Evolutionary conservation across 2,888 invertebrate species (phyloP).

Genomic region (Cantharis nigra): DNA sequence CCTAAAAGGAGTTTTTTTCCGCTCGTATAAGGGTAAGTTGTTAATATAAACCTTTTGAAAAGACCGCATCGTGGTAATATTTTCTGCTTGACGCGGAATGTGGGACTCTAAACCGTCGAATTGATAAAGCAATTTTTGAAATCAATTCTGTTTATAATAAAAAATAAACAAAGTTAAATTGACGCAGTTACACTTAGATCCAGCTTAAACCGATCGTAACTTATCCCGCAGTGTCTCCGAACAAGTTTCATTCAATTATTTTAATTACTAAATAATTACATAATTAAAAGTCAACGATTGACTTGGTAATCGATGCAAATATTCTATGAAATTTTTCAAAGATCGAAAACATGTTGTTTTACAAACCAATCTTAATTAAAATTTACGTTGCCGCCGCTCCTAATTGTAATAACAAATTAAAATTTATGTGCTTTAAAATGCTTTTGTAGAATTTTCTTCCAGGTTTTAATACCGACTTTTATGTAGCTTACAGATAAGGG

Average conservation of each 20-base stretch:
- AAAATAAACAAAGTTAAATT: not conserved
- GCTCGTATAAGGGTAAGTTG: too few relatives aligned
- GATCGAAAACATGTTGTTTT: not conserved
- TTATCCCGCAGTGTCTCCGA: not conserved
- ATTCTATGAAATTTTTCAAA: not conserved
- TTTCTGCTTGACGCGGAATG: too few relatives aligned
- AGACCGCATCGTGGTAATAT: too few relatives aligned
- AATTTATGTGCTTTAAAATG: not conserved
- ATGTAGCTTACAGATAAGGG: conserved; percentile 3
- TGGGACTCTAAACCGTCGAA: too few relatives aligned
- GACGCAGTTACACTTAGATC: not conserved
- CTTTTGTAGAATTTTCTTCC: not conserved
- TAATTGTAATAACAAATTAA: not conserved
- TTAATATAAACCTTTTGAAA: too few relatives aligned
- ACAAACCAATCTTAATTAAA: not conserved
- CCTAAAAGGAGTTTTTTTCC: too few relatives aligned
- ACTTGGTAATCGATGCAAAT: not conserved
- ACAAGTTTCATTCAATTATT: not conserved
- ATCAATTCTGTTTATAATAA: too few relatives aligned
- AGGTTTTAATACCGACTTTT: not conserved
- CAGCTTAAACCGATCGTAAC: not conserved
- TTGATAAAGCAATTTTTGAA: too few relatives aligned
- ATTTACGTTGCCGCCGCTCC: not conserved
- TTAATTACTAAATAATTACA: not conserved
- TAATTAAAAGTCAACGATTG: not conserved